Conservation (phyloP, 2,888 invertebrate genomes). For the Didymodactylos carnosus region DNA sequence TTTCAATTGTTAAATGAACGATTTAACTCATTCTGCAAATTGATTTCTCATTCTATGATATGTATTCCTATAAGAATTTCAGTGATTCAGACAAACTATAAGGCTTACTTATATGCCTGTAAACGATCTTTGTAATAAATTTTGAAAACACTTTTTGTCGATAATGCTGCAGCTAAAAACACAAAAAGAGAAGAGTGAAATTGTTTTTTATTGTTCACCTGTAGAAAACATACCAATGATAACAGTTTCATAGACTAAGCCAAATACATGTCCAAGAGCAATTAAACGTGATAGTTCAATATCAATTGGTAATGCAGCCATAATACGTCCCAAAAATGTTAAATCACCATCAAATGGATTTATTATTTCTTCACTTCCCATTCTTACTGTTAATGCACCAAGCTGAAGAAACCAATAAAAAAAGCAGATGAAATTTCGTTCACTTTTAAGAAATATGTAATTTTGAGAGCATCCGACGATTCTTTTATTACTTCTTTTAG, state of each 20-base stretch:
- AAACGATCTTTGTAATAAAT: constrained; percentile 9
- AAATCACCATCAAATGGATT: constrained; percentile 55
- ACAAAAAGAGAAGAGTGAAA: no score
- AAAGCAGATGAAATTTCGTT: neutral
- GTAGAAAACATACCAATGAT: constrained; percentile 57
- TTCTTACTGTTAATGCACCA: constrained; percentile 53
- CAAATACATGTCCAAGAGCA: constrained; percentile 63
- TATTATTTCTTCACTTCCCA: constrained; percentile 31
- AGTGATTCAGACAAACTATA: no score
- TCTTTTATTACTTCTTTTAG: constrained; percentile 64
- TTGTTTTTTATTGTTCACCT: no score
- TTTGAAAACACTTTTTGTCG: constrained; percentile 12
- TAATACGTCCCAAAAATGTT: constrained; percentile 61
- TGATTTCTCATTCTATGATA: no score
- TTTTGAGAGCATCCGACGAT: no score
- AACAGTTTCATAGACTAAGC: constrained; percentile 58
- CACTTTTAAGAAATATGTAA: neutral
- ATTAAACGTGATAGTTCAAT: constrained; percentile 61
- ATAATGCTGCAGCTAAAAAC: constrained; percentile 11
- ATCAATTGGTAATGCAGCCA: constrained; percentile 62
- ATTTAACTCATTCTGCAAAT: no score
- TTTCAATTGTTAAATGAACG: no score
- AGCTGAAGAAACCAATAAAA: constrained; percentile 35
- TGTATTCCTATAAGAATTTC: no score
- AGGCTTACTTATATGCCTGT: neutral